Evolutionary conservation across 2,113 vertebrate species (phyloP), one percentile per base, ranked within the genome.

Genomic region (Polypterus bichir): DNA sequence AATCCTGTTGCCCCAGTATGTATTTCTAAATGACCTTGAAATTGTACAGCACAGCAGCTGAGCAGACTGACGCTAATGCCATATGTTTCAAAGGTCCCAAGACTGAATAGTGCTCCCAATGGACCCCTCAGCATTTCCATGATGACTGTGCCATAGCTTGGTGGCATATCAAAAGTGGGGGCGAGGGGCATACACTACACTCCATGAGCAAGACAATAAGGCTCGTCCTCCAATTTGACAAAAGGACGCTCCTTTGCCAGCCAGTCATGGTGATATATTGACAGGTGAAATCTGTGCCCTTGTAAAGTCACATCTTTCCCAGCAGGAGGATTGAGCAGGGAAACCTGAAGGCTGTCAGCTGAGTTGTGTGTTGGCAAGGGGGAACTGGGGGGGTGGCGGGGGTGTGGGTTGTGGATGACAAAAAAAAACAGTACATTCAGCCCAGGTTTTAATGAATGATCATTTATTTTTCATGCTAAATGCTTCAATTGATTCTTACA

Each of bases 221-320:
- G 59, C 68, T 27, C 27, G 27, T 27, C 27, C 67, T 66, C 67
- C 72, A 66, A 49, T 65, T 72, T 66, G 69, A 7, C 64, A 70
- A 59, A 10, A 55, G 54, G 54, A 55, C 71, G 79, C 73, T 72
- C 75, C 77, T 83, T 78, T 76, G 77, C 77, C 63, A 72, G 76
- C 69, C 76, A 81, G 69, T 71, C 71, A 67, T 68, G 79, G 79
- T 86, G 84, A 88, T 86, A 84, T 85, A 88, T 85, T 86, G 86
- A 88, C 86, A 88, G 84, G 82, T 86, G 84, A 85, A 83, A 81
- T 74, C 80, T 81, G 83, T 88, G 86, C 84, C 86, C 86, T 88
- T 88, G 84, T 75, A 75, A 79, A 79, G 64, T 74, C 72, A 72
- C 79, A 81, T 80, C 83, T 78, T 77, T 84, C 84, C 72, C 84